These are phyloP conservation scores for Illadopsis cleaveri DNA, from an alignment of 2,113 vertebrate genomes.

Conservation along the genomic window DNA sequence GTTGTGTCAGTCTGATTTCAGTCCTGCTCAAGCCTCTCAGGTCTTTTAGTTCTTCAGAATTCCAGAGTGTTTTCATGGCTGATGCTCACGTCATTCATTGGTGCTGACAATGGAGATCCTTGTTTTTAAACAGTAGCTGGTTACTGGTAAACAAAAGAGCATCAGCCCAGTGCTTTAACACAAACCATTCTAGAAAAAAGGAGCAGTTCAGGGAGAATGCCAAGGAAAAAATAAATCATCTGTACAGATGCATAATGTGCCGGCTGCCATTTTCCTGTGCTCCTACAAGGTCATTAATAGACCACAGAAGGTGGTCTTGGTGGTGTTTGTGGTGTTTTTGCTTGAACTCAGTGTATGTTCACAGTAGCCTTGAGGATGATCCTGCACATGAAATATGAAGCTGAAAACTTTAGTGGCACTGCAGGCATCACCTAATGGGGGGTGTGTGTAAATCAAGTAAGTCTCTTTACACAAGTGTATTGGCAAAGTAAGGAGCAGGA, in stretches of 20 bases:
- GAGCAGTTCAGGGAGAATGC: neutral
- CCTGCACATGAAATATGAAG: neutral
- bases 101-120: constrained; percentile 2
- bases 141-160: constrained; percentile 13
- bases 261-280: neutral
- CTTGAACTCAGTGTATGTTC: neutral
- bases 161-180: neutral
- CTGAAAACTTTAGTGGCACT: neutral
- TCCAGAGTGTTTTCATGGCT: neutral
- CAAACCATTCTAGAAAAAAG: neutral
- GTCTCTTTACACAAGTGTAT: neutral
- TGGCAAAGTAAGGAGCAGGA: neutral
- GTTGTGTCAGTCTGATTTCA: neutral
- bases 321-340: neutral
- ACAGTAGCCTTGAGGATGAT: neutral
- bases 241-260: neutral
- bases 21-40: neutral
- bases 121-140: constrained; percentile 36
- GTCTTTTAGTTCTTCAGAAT: neutral
- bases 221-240: neutral
- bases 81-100: neutral
- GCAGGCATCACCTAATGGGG: neutral
- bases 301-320: neutral
- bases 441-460: neutral
- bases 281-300: neutral